Conservation (phyloP, 2,113 vertebrate species). For the Glareola pratincola region DNA sequence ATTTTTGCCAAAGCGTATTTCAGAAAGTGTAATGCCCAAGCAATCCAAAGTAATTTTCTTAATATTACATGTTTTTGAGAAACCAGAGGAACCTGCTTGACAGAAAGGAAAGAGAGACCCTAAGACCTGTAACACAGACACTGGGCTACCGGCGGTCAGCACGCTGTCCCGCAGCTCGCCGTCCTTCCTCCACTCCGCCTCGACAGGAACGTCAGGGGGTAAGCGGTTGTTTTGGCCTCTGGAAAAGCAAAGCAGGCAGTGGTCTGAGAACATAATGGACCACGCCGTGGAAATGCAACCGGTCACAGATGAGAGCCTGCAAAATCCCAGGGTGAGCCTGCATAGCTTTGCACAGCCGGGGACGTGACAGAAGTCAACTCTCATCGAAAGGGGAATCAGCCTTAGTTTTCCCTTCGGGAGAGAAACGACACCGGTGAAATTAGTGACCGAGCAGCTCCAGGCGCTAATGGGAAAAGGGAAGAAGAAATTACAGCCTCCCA, state of each 20-base stretch:
- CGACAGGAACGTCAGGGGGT: background rate
- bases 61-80: background rate
- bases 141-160: accelerated
- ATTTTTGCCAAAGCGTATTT: background rate
- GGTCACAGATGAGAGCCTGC: background rate
- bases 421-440: background rate
- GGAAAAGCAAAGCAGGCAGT: background rate
- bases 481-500: background rate
- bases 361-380: background rate
- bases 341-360: background rate
- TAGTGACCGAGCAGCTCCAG: background rate
- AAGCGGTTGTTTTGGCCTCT: background rate
- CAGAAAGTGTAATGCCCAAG: background rate
- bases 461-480: background rate
- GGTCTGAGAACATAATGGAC: accelerated
- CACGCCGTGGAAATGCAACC: background rate
- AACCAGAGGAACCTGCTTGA: background rate
- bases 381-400: background rate
- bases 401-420: background rate
- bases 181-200: background rate
- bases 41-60: background rate
- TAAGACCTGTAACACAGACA: background rate
- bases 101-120: background rate
- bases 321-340: background rate
- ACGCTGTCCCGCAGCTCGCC: background rate